A percentile compares a stretch with the other conserved stretches of the same genome.
phyloP scores from a whole-genome alignment of 30 jellyfish, hydroid and myxozoan genomes.

The Hydra vulgaris region DNA sequence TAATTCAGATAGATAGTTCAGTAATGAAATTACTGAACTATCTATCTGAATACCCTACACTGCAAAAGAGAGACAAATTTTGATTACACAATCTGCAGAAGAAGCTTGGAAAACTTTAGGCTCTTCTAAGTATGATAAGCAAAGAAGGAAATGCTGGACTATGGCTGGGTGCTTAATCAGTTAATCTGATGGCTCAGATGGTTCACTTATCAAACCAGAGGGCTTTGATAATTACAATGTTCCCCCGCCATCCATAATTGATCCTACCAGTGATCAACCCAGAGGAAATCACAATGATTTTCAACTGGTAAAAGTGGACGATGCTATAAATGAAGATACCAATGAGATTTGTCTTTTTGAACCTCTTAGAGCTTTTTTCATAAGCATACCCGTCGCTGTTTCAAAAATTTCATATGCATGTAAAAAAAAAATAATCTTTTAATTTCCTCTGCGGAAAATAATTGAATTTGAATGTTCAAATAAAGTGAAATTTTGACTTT shows the following conservation, averaged over 20 bases:
- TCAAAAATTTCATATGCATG: neutral
- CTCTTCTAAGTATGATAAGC: constrained; percentile 11
- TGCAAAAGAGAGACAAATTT: constrained; percentile 19
- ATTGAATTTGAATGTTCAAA: too few species aligned
- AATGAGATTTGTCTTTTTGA: neutral
- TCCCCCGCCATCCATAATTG: constrained; percentile 18
- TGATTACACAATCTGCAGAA: constrained; percentile 40
- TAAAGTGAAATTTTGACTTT: too few species aligned
- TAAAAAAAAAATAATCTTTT: too few species aligned
- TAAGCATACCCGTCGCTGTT: neutral
- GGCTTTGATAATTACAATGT: constrained; percentile 13
- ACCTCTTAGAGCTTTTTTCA: neutral
- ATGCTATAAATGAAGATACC: neutral
- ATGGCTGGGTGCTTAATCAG: constrained; percentile 18
- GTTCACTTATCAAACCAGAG: neutral
- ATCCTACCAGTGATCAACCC: constrained; percentile 1
- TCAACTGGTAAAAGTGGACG: neutral
- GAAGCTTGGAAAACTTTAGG: constrained; percentile 17
- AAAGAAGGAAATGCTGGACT: neutral
- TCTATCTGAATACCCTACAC: constrained; percentile 38
- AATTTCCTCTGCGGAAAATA: too few species aligned
- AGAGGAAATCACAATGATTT: neutral
- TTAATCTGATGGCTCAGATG: constrained; percentile 14
- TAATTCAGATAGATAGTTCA: constrained; percentile 29
- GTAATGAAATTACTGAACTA: too few species aligned